Conservation (phyloP, 2,888 invertebrate species). For the Colletes collaris region DNA sequence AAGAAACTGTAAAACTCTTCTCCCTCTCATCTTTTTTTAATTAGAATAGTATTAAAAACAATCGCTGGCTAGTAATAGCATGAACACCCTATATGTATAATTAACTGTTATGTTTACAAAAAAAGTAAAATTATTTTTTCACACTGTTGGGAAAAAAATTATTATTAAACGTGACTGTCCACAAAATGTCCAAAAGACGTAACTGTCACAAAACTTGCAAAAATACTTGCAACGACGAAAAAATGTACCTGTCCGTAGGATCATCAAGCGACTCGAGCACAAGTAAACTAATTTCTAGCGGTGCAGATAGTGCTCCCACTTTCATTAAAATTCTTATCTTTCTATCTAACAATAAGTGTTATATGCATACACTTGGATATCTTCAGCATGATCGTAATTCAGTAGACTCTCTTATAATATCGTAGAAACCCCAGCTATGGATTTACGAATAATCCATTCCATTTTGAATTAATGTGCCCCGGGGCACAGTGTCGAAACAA, state of each 20-base stretch:
- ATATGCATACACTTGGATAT: slow-evolving; percentile 3
- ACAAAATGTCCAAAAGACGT: no score
- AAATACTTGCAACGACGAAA: neutral
- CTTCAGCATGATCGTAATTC: slow-evolving; percentile 31
- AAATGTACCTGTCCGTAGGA: neutral
- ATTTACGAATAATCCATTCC: slow-evolving; percentile 12
- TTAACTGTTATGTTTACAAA: no score
- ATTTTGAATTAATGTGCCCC: slow-evolving; percentile 11
- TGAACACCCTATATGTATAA: no score
- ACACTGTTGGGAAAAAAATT: no score
- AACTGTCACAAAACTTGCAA: no score
- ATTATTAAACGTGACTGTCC: no score
- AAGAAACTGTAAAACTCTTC: no score
- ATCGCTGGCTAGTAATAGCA: no score
- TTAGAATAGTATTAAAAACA: no score
- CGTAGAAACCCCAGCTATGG: neutral
- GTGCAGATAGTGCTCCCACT: slow-evolving; percentile 20
- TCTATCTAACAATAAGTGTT: neutral
- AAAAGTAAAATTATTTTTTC: no score
- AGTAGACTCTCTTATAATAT: slow-evolving; percentile 10
- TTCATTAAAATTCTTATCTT: slow-evolving; percentile 28
- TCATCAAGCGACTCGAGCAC: neutral
- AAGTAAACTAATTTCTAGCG: neutral
- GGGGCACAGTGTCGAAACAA: slow-evolving; percentile 18
- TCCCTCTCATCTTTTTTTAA: no score